Conservation (phyloP, 2,113 vertebrate species). For the Synchiropus splendidus region DNA sequence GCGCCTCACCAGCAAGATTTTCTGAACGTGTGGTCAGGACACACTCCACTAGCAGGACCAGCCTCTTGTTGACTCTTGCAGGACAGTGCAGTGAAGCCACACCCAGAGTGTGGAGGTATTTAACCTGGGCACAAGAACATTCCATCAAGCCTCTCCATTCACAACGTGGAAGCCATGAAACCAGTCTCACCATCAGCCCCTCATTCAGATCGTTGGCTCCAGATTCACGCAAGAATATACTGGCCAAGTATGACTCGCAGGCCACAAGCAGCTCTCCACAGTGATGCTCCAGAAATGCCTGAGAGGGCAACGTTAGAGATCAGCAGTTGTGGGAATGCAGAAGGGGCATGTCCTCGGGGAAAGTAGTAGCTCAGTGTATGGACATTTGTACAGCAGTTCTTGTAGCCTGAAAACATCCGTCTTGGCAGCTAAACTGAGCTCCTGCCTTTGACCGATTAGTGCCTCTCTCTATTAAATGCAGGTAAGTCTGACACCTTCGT, state of each 20-base stretch:
- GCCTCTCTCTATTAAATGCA: background rate
- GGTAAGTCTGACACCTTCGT: no score
- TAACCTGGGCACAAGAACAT: slow-evolving; percentile 65
- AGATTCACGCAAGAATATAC: slow-evolving; percentile 69
- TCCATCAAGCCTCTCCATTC: background rate
- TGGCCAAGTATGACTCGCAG: slow-evolving; percentile 73
- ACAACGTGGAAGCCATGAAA: background rate
- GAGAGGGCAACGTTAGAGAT: background rate
- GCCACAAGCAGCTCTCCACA: slow-evolving; percentile 76
- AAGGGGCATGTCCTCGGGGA: no score
- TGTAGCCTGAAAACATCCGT: background rate
- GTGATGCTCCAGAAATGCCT: slow-evolving; percentile 67
- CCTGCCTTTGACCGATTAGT: background rate
- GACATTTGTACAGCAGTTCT: no score
- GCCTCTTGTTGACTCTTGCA: slow-evolving; percentile 67
- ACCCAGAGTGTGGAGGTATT: slow-evolving; percentile 83
- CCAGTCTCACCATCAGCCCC: slow-evolving; percentile 72
- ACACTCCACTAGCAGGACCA: slow-evolving; percentile 84
- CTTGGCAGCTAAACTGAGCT: background rate
- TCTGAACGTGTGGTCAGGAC: slow-evolving; percentile 68
- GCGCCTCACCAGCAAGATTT: slow-evolving; percentile 52
- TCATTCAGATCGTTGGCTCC: slow-evolving; percentile 70
- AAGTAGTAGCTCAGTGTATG: no score
- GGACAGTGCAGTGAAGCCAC: slow-evolving; percentile 82
- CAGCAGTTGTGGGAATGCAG: no score